Base-by-base conservation (phyloP, 2,888 invertebrate species). In the Gari tellinella region DNA sequence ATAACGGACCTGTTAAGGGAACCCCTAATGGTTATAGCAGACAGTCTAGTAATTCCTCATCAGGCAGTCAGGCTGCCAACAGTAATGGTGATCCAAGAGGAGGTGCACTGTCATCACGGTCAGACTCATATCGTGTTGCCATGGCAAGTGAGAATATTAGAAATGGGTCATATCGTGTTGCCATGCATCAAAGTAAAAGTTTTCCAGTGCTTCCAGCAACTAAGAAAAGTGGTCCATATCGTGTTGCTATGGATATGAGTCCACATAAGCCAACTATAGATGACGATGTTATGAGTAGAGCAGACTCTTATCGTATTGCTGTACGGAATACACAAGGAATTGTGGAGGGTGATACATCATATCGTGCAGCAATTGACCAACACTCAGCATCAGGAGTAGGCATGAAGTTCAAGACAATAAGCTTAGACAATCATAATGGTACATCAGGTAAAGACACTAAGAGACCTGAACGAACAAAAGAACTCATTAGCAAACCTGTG, bases 381-480 rank as follows among this genome's bases (percentile, higher is more conserved):
- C 77, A 75, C 19, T 69, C 73, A 38, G 72, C 73, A 12, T 48
- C 62, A 14, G 57, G 15, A 15, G 19, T 63, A 15, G 77, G 62
- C 46, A 56, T 70, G 21, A 78, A 78, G 48, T 62, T 78, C 31
- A 73, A 78, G 10, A 70, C 78, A 8, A 55, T 78, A 56, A 66
- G 67, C 51, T 53, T 85, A 45, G 70, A 72, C 3, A 45, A 49
- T 1, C 64, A 63, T 25, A 84, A 76, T 21, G 72, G 72, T 26
- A 38, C 65, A 23, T 57, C 46, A 10, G 76, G 80, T 21, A 74
- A 86, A 19, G 89, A 89, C 53, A 61, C 77, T 8, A 70, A 87
- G 7, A 68, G 87, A 51, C 86, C 86, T 85, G 87, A 88, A 40
- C 87, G 87, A 25, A 89, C 88, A 7, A 87, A 89, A 66, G 81